Base-by-base conservation (phyloP, 2,797 vertebrate species). In the Geotrypetes seraphini region DNA sequence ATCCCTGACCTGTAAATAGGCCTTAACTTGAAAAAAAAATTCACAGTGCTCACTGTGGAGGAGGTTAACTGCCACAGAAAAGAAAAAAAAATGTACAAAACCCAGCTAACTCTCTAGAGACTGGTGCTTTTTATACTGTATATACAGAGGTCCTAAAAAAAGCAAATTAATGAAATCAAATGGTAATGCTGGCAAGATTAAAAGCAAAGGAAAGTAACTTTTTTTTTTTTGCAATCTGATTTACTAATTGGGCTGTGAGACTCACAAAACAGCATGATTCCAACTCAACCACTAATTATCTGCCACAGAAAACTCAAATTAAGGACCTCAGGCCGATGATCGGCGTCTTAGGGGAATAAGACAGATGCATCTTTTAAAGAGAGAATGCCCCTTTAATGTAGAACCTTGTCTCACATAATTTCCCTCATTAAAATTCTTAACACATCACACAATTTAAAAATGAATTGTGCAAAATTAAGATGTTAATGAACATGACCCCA, bases 1-100 rank as follows among this genome's bases (percentile, higher is more conserved):
- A 43, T 39, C 56, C 53, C 31, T 59, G 31, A 50, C 43, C 43
- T 25, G 47, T 26, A 56, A 69, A 63, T 16, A 31, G 39, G 44
- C 14, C 30, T n/a, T 32, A 23, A 39, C 54, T 50, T 54, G 50
- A 56, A 58, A 45, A 10, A 58, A 56, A 36, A 52, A 28, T 31
- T 46, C 36, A 25, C 25, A 22, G 43, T 36, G 30, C 15, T 10
- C n/a, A n/a, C 20, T 53, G 58, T 35, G 16, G n/a, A 8, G 20
- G 19, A n/a, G 57, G 47, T 17, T 45, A 53, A 59, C 16, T 46
- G 8, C 15, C n/a, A n/a, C n/a, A n/a, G n/a, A 33, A 21, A 58
- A 57, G 33, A 45, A 28, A 41, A 45, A 47, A 6, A 29, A 20
- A 46, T n/a, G n/a, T n/a, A 10, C 11, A 15, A 3, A 12, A 40